A percentile compares a stretch with the other conserved stretches of the same genome.
Conservation (phyloP, 2,797 vertebrate genomes). For the Bradypus variegatus region DNA sequence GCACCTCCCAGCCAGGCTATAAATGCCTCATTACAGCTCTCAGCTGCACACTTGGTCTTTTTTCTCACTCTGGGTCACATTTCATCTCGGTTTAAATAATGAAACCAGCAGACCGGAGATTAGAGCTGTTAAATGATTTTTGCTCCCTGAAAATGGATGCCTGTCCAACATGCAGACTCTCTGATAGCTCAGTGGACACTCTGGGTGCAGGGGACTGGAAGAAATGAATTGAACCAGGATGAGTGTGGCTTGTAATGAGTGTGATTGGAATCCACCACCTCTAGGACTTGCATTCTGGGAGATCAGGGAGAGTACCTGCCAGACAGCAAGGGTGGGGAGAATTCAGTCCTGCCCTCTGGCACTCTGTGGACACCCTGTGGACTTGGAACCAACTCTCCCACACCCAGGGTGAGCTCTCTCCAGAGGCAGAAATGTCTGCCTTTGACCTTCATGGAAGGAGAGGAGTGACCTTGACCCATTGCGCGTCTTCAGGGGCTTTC, state of each 20-base stretch:
- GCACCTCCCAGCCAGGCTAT: background rate
- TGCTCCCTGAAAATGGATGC: slow-evolving; percentile 36
- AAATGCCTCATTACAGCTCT: slow-evolving; percentile 44
- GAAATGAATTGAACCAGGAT: fast-evolving
- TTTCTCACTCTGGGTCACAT: slow-evolving; percentile 53
- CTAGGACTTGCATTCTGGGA: fast-evolving
- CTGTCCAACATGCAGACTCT: background rate
- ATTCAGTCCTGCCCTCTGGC: too few relatives aligned
- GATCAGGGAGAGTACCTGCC: too few relatives aligned
- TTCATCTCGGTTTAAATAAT: slow-evolving; percentile 63
- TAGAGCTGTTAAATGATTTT: slow-evolving; percentile 48
- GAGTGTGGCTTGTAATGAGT: background rate
- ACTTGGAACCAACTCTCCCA: too few relatives aligned
- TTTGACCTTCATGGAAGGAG: background rate
- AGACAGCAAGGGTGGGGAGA: fast-evolving
- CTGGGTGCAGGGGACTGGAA: fast-evolving
- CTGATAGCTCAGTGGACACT: background rate
- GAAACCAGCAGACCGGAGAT: slow-evolving; percentile 56
- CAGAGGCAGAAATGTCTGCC: fast-evolving
- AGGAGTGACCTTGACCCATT: fast-evolving
- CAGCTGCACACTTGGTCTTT: slow-evolving; percentile 25
- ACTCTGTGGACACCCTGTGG: fast-evolving
- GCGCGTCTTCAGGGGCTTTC: fast-evolving
- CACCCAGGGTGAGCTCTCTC: too few relatives aligned
- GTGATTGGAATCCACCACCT: fast-evolving